Percentiles rank a stretch among this genome's conserved stretches.
Conservation (phyloP, 2,797 vertebrate species). For the Heterohyrax brucei region DNA sequence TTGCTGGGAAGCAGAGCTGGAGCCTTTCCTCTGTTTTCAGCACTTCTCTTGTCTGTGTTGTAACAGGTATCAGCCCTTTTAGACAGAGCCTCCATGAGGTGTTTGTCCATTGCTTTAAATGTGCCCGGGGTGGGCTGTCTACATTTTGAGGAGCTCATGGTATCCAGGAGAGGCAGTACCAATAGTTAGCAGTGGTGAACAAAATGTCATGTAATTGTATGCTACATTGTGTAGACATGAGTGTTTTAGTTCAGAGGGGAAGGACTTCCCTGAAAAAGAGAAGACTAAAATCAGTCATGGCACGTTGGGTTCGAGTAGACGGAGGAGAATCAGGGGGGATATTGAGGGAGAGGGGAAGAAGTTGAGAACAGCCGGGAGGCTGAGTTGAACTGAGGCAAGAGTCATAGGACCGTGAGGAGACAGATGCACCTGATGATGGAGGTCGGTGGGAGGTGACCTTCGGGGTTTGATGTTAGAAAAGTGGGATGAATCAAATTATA, state of each 20-base stretch:
- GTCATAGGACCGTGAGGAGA: neutral
- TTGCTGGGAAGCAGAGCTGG: neutral
- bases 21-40: slow-evolving; percentile 5
- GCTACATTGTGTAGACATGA: neutral
- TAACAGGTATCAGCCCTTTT: neutral
- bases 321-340: neutral
- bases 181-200: neutral
- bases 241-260: slow-evolving; percentile 18
- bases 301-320: slow-evolving; percentile 26
- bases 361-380: neutral
- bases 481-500: neutral
- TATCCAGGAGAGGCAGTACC: neutral
- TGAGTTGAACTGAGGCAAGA: neutral
- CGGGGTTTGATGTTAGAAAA: neutral
- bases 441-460: neutral
- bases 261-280: neutral
- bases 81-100: neutral
- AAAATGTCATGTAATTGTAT: neutral
- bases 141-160: neutral
- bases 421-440: neutral
- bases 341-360: neutral
- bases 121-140: neutral
- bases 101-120: slow-evolving; percentile 32
- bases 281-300: neutral
- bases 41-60: neutral